A percentile compares a stretch with the other conserved stretches of the same genome.
These are phyloP conservation scores for Rotaria macrura DNA, from an alignment of 2,888 invertebrate species.

Conservation along the genomic window DNA sequence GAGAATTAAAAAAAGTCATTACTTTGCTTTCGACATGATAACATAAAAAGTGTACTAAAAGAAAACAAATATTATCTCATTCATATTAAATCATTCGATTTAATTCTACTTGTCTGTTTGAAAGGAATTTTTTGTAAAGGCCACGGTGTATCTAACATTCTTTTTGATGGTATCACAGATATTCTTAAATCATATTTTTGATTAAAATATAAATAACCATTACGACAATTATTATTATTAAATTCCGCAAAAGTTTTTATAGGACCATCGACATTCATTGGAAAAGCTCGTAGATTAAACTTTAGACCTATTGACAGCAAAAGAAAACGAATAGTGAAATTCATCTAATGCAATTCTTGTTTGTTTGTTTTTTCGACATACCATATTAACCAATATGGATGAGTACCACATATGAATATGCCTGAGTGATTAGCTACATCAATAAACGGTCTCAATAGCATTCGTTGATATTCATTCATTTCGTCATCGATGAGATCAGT, in stretches of 20 bases:
- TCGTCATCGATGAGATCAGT: not conserved
- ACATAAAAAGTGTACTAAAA: slow-evolving; percentile 24
- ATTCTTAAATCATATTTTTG: slow-evolving; percentile 54
- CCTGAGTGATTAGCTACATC: slow-evolving; percentile 52
- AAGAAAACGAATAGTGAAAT: no score
- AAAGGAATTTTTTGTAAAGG: slow-evolving; percentile 25
- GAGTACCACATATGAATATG: slow-evolving; percentile 53
- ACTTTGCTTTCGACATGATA: slow-evolving; percentile 33
- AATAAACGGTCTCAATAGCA: not conserved
- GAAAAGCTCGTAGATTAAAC: slow-evolving; percentile 60
- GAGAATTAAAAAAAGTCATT: not conserved
- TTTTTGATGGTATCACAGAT: not conserved
- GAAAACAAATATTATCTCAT: no score
- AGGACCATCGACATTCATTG: slow-evolving; percentile 70
- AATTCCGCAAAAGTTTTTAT: slow-evolving; percentile 80
- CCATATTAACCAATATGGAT: slow-evolving; percentile 19
- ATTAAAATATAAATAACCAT: slow-evolving; percentile 87
- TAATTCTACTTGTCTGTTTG: slow-evolving; percentile 28
- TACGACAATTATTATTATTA: slow-evolving; percentile 85
- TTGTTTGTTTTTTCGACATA: not conserved
- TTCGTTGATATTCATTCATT: slow-evolving; percentile 23
- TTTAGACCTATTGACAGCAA: not conserved
- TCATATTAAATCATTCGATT: no score
- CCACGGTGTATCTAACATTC: slow-evolving; percentile 8
- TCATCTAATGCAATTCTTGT: no score